These are phyloP conservation scores for Philereme transversata DNA, from an alignment of 2,888 invertebrate species.

Conservation along the genomic window DNA sequence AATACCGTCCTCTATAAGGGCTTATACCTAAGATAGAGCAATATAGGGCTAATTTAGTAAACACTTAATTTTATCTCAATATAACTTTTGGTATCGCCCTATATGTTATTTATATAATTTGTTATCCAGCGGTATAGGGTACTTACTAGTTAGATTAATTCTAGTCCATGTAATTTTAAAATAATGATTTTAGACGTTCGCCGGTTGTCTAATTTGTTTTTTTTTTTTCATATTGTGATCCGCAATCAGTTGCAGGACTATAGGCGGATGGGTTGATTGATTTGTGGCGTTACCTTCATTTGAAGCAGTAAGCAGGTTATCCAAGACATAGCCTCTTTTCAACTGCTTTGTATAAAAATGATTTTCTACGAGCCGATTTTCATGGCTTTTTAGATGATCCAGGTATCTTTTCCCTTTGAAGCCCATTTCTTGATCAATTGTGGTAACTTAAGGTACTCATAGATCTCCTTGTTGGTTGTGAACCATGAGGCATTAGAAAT, in stretches of 20 bases:
- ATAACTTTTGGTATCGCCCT: slow-evolving; percentile 67
- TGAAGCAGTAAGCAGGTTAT: too few species aligned
- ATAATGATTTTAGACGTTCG: slow-evolving; percentile 73
- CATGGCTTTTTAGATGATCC: background rate
- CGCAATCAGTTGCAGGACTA: too few species aligned
- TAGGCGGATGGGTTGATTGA: too few species aligned
- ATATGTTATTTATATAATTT: slow-evolving; percentile 56
- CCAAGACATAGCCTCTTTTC: too few species aligned
- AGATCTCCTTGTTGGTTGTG: too few species aligned
- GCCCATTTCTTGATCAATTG: too few species aligned
- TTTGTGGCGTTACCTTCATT: too few species aligned
- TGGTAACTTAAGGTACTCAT: too few species aligned
- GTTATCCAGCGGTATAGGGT: slow-evolving; percentile 83
- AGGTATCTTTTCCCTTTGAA: too few species aligned
- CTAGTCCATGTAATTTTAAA: slow-evolving; percentile 82
- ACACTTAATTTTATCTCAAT: slow-evolving; percentile 61
- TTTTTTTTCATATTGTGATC: too few species aligned
- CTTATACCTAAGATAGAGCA: slow-evolving; percentile 57
- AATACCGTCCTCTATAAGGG: slow-evolving; percentile 69
- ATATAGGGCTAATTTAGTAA: slow-evolving; percentile 67
- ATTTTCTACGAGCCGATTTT: background rate
- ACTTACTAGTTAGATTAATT: slow-evolving; percentile 83
- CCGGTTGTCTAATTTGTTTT: slow-evolving; percentile 51
- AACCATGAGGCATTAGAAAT: too few species aligned
- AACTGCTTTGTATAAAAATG: slow-evolving; percentile 7